Evolutionary conservation across 2,113 vertebrate species (phyloP).

Genomic region (Meriones unguiculatus): DNA sequence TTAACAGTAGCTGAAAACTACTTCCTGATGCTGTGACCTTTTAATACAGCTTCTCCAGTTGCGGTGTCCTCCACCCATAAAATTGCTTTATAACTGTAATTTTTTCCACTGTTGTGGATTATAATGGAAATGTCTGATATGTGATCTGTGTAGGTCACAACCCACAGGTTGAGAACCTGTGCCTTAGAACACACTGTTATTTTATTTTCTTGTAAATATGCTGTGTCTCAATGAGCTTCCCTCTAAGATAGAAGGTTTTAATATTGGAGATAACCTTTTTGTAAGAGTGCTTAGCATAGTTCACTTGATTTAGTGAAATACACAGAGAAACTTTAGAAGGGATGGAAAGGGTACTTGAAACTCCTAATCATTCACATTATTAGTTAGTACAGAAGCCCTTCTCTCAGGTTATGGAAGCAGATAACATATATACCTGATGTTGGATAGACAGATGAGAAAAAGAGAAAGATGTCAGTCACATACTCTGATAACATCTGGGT

Average conservation of each 20-base stretch:
- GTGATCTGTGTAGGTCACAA: background rate
- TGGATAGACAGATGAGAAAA: background rate
- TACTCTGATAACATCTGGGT: background rate
- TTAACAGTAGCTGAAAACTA: background rate
- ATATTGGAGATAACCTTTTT: background rate
- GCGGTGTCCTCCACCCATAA: background rate
- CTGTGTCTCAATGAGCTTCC: background rate
- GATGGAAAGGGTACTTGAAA: background rate
- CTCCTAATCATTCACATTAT: fast-evolving
- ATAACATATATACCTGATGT: background rate
- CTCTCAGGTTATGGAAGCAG: background rate
- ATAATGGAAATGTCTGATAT: background rate
- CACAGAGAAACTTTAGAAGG: background rate
- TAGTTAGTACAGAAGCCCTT: background rate
- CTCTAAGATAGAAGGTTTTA: background rate
- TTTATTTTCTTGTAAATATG: background rate
- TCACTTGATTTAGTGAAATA: background rate
- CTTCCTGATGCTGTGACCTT: background rate
- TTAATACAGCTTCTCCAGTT: background rate
- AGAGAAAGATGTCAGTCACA: background rate
- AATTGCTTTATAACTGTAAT: background rate
- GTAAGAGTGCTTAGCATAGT: background rate
- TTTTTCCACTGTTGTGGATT: background rate
- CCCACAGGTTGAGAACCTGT: background rate
- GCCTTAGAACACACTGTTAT: background rate